Base-by-base conservation (phyloP, 2,113 vertebrate species). In the Brachionichthys hirsutus region DNA sequence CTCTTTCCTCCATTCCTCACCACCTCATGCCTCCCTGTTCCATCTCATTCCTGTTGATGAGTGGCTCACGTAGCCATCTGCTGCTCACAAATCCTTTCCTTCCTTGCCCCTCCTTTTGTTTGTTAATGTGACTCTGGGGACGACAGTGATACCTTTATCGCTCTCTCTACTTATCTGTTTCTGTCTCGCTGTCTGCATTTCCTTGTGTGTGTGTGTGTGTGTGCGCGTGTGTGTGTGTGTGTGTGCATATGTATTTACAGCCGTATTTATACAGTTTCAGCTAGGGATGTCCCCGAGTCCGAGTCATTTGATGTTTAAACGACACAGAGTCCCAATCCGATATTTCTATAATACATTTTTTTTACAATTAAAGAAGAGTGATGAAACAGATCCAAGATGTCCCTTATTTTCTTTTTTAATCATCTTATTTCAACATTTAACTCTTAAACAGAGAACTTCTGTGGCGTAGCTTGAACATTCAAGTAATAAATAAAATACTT, bases 11-110 rank as follows among this genome's bases (percentile, higher is more conserved):
- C 11, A 41, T 53, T 16, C 24, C 40, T 58, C 44, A 2, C 2
- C 24, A 54, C 45, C 48, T 69, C 60, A 59, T 44, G 60, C 63
- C 73, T 53, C 48, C 12, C 40, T 2, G n/a, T 70, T 41, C 63
- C 50, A 14, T 18, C 50, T 75, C 38, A 57, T 77, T 73, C 51
- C 57, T 17, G 34, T 47, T 42, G 73, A 78, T 58, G 65, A 56
- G 44, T 69, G 67, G 80, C 68, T 86, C 81, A 80, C 9, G 24
- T 46, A 44, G 61, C 82, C 87, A 87, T 87, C 86, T 90, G 87
- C 80, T 81, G 67, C 76, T 61, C 62, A 40, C 59, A 77, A 78
- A 71, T 79, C 82, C 83, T 68, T 65, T 74, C 73, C 77, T 82
- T 72, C 85, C 88, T 78, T 71, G 59, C 72, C 81, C 72, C 81